These are phyloP conservation scores for Neomorphus geoffroyi DNA, from an alignment of 2,797 vertebrate genomes.

Conservation along the genomic window DNA sequence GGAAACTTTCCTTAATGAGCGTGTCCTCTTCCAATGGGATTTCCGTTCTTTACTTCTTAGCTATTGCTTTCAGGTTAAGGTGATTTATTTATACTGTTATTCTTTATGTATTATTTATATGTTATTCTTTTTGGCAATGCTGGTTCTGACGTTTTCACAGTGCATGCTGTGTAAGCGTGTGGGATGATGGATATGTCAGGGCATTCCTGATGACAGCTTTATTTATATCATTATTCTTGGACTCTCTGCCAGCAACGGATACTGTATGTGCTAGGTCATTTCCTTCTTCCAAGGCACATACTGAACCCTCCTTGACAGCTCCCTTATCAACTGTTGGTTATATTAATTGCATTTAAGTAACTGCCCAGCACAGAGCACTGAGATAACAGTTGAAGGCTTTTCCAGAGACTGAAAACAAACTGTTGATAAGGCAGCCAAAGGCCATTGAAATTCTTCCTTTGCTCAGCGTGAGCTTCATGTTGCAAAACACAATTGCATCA, in stretches of 20 bases:
- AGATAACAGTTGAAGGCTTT: slow-evolving; percentile 43
- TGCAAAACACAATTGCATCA: slow-evolving; percentile 40
- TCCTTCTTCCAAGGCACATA: slow-evolving; percentile 38
- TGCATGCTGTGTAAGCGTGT: background rate
- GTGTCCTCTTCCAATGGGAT: background rate
- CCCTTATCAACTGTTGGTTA: slow-evolving; percentile 12
- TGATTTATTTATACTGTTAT: background rate
- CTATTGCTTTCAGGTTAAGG: background rate
- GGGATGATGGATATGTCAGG: slow-evolving; percentile 5
- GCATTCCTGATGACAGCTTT: background rate
- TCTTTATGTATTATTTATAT: background rate
- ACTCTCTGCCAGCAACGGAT: background rate
- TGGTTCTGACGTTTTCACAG: background rate
- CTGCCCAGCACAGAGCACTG: background rate
- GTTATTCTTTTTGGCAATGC: background rate
- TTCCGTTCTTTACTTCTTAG: background rate
- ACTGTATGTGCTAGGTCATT: slow-evolving; percentile 35
- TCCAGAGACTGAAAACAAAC: slow-evolving; percentile 9
- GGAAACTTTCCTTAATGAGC: background rate
- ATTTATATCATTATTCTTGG: slow-evolving; percentile 18
- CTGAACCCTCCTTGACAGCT: slow-evolving; percentile 23
- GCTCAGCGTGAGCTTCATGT: background rate
- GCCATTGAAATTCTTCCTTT: slow-evolving; percentile 27
- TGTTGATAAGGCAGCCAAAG: slow-evolving; percentile 29
- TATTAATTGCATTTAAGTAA: slow-evolving; percentile 9